Evolutionary conservation across 1,140 invertebrate species (phyloP), one percentile per base, ranked within the genome.

Genomic region (Drosophila navojoa): DNA sequence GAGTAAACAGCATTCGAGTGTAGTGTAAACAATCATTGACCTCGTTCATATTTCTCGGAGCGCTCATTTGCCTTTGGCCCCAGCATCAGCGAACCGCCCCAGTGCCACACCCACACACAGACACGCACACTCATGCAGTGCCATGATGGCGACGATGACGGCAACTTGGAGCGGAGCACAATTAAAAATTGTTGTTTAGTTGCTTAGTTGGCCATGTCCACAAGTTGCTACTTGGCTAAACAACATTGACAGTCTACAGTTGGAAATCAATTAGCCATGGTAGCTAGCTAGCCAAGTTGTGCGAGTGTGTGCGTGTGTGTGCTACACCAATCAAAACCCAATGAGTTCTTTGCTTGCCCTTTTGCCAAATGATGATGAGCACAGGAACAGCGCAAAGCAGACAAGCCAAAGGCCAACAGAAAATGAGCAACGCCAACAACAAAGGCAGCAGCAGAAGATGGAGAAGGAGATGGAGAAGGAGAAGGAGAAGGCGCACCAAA

Each of bases 11-110:
- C 76, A 89, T 86, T 86, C 84, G 84, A 86, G 82, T 81, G 82
- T 86, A 87, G 82, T 90, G 87, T 90, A 90, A 90, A 90, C 86
- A 90, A 90, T 89, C 82, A 90, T 87, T 90, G 87, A 90, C 86
- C 86, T 90, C 86, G 82, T 90, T 90, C 81, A 87, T 82, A 82
- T 82, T 86, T 81, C 82, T 86, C 69, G 64, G 75, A 68, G 71
- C 64, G 64, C 53, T 82, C 84, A 79, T 87, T 89, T 89, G 82
- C 79, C 76, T 86, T 79, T 86, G 76, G 70, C 80, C 71, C 54
- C 71, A 73, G 74, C 53, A 59, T 42, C 78, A 76, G 62, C 27
- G 5, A 57, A 50, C 75, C 29, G n/a, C 11, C 13, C 1, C 58
- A 13, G 4, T 5, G 25, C n/a, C 25, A 32, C 5, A 11, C 42